Conservation (phyloP, 2,113 vertebrate genomes). For the Mus pahari region DNA sequence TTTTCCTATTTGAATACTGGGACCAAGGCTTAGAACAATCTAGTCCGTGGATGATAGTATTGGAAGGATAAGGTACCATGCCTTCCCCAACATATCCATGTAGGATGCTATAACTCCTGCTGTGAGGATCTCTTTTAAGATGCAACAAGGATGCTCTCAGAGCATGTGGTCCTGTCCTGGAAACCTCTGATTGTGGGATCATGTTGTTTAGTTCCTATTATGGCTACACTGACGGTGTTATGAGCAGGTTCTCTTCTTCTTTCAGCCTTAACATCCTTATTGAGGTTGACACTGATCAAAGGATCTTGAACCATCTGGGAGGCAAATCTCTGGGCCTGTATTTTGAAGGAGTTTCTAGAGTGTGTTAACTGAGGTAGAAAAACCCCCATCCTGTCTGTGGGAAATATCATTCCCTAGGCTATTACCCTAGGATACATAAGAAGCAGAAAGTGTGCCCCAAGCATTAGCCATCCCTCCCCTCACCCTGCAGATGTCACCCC, state of each 20-base stretch:
- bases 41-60: neutral
- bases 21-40: neutral
- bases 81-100: neutral
- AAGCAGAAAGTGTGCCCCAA: neutral
- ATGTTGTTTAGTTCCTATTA: neutral
- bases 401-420: neutral
- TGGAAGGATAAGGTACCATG: neutral
- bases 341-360: neutral
- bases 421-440: neutral
- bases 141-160: neutral
- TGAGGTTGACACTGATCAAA: neutral
- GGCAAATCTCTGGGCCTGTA: neutral
- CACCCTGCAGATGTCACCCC: neutral
- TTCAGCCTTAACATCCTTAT: neutral
- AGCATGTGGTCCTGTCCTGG: neutral
- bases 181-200: neutral
- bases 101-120: neutral
- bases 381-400: neutral
- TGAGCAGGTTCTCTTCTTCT: constrained; percentile 16
- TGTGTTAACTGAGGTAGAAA: neutral
- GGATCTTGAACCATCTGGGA: neutral
- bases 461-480: too few species aligned
- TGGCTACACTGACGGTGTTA: neutral
- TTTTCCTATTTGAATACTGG: neutral
- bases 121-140: neutral